phyloP scores from a whole-genome alignment of 2,797 vertebrate species.

The Poecilia gillii region DNA sequence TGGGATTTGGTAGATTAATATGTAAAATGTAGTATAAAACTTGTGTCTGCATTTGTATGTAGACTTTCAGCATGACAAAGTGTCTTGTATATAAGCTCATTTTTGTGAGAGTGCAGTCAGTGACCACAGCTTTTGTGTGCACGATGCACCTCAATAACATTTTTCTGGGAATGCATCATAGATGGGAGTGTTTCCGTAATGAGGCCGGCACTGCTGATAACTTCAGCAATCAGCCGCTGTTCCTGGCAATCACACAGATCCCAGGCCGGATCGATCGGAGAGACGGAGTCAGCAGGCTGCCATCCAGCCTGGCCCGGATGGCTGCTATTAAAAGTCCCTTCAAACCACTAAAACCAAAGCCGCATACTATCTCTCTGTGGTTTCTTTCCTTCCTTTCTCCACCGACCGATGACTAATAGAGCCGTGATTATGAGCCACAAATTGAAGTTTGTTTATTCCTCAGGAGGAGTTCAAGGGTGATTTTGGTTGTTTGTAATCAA shows the following conservation, averaged over 20 bases:
- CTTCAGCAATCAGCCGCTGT: constrained; percentile 65
- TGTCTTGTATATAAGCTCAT: not conserved
- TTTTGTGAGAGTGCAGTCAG: constrained; percentile 2
- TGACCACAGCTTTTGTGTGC: not conserved
- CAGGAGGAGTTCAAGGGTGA: constrained; percentile 39
- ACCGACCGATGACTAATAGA: constrained; percentile 61
- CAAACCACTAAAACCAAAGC: constrained; percentile 59
- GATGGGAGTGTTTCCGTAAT: constrained; percentile 30
- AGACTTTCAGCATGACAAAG: not conserved
- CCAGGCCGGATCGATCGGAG: constrained; percentile 69
- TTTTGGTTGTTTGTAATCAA: constrained; percentile 58
- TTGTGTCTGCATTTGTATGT: not conserved
- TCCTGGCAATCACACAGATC: constrained; percentile 64
- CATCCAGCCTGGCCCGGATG: constrained; percentile 64
- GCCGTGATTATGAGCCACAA: constrained; percentile 51
- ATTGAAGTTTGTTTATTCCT: constrained; percentile 62
- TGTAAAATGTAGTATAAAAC: not conserved
- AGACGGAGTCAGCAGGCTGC: constrained; percentile 64
- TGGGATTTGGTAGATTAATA: constrained; percentile 42
- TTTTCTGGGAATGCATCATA: constrained; percentile 12
- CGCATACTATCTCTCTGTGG: constrained; percentile 60
- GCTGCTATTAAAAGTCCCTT: constrained; percentile 66
- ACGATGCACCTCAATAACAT: not conserved
- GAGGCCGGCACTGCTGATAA: constrained; percentile 57
- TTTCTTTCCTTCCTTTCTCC: constrained; percentile 52